These are phyloP conservation scores for Adelphocoris suturalis DNA, from an alignment of 2,888 invertebrate species.

Conservation along the genomic window DNA sequence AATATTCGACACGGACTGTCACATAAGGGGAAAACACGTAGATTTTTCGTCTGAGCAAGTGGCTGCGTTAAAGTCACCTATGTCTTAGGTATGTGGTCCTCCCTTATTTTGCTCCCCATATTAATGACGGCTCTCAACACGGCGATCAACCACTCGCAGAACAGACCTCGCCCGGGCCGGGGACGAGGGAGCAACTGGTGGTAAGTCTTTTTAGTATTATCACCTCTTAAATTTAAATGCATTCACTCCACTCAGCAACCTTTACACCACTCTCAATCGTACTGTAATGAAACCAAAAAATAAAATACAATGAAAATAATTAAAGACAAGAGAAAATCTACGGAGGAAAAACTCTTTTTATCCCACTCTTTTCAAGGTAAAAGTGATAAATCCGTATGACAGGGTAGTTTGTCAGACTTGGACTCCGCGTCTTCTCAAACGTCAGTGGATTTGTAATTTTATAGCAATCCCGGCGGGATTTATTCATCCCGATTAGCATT, in stretches of 20 bases:
- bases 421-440: slow-evolving; percentile 65
- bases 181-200: slow-evolving; percentile 96
- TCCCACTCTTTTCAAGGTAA: slow-evolving; percentile 26
- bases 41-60: slow-evolving; percentile 31
- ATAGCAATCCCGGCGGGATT: slow-evolving; percentile 75
- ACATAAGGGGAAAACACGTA: background rate
- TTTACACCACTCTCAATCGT: background rate
- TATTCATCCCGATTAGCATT: slow-evolving; percentile 76
- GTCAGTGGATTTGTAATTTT: slow-evolving; percentile 75
- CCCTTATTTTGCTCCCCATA: slow-evolving; percentile 78
- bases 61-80: slow-evolving; percentile 63
- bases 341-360: background rate
- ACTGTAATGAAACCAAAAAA: too few species aligned
- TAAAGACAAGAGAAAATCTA: background rate
- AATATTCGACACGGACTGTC: background rate
- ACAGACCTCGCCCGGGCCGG: slow-evolving; percentile 84
- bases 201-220: slow-evolving; percentile 81
- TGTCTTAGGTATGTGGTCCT: slow-evolving; percentile 75
- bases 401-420: slow-evolving; percentile 69
- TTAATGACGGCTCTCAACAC: slow-evolving; percentile 81
- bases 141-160: slow-evolving; percentile 78
- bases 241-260: background rate
- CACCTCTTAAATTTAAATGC: background rate
- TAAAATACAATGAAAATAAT: background rate
- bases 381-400: slow-evolving; percentile 66